Evolutionary conservation across 2,797 vertebrate genomes (phyloP).

Genomic region (Novumbra hubbsi): DNA sequence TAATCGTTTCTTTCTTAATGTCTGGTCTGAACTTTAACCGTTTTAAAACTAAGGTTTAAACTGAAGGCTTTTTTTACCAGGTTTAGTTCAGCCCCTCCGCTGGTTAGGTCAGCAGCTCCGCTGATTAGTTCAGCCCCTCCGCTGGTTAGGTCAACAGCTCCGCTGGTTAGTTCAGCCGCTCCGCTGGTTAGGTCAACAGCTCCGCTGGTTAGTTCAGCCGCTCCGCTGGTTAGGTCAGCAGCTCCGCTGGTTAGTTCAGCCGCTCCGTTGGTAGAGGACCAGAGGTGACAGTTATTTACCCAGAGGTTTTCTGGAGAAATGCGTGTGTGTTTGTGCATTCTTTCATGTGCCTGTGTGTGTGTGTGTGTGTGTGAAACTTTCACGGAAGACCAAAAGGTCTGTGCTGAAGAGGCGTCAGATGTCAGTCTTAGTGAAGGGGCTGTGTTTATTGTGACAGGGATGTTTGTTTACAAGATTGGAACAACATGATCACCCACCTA

Average conservation of each 20-base stretch:
- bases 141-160: too few relatives aligned
- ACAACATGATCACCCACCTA: slow-evolving; percentile 47
- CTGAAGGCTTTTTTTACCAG: too few relatives aligned
- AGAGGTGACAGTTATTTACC: neutral
- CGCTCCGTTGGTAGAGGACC: slow-evolving; percentile 9
- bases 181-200: too few relatives aligned
- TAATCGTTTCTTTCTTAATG: neutral
- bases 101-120: too few relatives aligned
- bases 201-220: slow-evolving; percentile 37
- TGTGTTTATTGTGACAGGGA: neutral
- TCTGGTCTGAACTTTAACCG: too few relatives aligned
- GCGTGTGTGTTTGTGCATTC: neutral
- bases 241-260: slow-evolving; percentile 30
- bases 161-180: slow-evolving; percentile 37
- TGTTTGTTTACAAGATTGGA: slow-evolving; percentile 33
- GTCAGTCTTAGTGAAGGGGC: neutral
- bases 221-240: slow-evolving; percentile 29
- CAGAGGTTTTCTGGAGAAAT: neutral
- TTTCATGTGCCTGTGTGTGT: neutral
- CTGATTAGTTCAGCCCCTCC: slow-evolving; percentile 34
- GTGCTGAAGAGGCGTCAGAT: neutral
- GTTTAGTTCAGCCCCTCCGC: slow-evolving; percentile 31
- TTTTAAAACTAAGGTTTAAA: too few relatives aligned
- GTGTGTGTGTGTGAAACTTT: neutral
- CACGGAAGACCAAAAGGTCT: neutral